phyloP scores from a whole-genome alignment of 2,888 invertebrate species.

The Synanthedon andrenaeformis region DNA sequence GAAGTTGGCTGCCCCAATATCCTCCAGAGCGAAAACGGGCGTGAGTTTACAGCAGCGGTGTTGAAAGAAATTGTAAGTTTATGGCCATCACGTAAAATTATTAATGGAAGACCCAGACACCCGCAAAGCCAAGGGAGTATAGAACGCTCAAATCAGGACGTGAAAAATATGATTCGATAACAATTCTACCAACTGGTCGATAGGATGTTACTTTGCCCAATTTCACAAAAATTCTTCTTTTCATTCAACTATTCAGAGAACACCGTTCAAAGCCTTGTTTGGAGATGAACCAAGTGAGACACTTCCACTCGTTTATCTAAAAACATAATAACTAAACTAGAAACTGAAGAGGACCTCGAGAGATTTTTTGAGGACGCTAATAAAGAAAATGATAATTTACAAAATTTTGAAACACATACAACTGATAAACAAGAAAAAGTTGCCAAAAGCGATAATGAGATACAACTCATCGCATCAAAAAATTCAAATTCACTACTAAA shows the following conservation, averaged over 20 bases:
- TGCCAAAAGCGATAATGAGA: too few relatives aligned
- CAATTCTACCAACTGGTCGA: constrained; percentile 17
- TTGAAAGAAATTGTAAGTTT: constrained; percentile 13
- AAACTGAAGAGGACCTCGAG: not conserved
- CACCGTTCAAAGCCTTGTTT: constrained; percentile 17
- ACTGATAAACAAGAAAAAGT: too few relatives aligned
- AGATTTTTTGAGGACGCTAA: too few relatives aligned
- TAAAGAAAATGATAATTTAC: too few relatives aligned
- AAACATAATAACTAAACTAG: not conserved
- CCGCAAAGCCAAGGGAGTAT: constrained; percentile 11
- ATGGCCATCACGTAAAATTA: constrained; percentile 14
- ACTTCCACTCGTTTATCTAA: not conserved
- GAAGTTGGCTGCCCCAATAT: constrained; percentile 10
- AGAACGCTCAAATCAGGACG: constrained; percentile 1
- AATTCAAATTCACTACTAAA: too few relatives aligned
- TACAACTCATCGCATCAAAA: too few relatives aligned
- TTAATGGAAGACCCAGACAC: constrained; percentile 8
- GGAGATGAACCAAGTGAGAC: constrained; percentile 14
- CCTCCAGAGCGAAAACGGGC: constrained; percentile 11
- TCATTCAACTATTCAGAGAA: constrained; percentile 13
- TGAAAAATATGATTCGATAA: constrained; percentile 9
- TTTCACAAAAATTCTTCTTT: constrained; percentile 14
- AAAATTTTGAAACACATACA: too few relatives aligned
- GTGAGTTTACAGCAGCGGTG: constrained; percentile 12
- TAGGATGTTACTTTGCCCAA: constrained; percentile 16